Percentiles rank a stretch among this genome's conserved stretches.
Evolutionary conservation across 2,888 invertebrate species (phyloP).

Genomic region (Orchestes rusci): DNA sequence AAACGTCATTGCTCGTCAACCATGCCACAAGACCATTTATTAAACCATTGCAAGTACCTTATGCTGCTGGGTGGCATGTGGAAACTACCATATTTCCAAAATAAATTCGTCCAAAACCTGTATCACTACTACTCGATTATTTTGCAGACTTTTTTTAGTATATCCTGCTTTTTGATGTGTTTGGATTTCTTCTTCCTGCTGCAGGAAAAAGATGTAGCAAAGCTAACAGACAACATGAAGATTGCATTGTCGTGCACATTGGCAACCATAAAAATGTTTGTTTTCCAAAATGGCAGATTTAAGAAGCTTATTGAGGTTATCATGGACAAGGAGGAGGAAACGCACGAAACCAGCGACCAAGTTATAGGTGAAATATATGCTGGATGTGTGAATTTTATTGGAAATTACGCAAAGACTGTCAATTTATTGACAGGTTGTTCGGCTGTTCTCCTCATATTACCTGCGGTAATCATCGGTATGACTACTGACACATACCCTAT

Average conservation of each 20-base stretch:
- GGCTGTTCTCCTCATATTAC: not conserved
- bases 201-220: constrained; percentile 3
- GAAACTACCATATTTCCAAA: constrained; percentile 4
- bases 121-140: constrained; percentile 5
- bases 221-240: constrained; percentile 11
- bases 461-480: not conserved
- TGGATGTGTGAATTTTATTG: not conserved
- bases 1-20: no score
- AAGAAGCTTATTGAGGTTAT: no score
- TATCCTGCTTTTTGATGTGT: constrained; percentile 1
- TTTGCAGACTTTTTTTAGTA: constrained; percentile 3
- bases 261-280: constrained; percentile 3
- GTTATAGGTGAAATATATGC: no score
- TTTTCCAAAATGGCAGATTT: constrained; percentile 3
- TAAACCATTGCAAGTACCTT: constrained; percentile 6
- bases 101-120: not conserved
- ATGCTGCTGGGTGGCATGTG: constrained; percentile 13
- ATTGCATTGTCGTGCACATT: constrained; percentile 6
- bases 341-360: no score
- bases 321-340: no score
- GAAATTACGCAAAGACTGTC: not conserved
- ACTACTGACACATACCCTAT: not conserved
- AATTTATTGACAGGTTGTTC: not conserved
- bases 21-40: constrained; percentile 4
- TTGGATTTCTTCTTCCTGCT: constrained; percentile 9